Evolutionary conservation across 2,888 invertebrate genomes (phyloP), one percentile per base, ranked within the genome.

Genomic region (Rhimphoctona megacephalus): DNA sequence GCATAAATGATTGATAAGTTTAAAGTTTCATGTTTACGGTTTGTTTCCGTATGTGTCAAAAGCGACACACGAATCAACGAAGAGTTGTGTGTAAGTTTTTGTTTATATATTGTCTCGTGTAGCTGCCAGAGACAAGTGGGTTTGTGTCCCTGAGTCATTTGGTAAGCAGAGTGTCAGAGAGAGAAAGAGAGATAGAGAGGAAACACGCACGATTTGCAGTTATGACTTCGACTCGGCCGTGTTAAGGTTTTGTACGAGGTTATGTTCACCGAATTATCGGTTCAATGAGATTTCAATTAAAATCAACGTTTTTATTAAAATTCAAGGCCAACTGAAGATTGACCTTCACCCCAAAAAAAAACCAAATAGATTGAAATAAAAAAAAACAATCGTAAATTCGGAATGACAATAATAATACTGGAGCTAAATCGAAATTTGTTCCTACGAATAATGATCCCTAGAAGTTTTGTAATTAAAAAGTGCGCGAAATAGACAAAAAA

Each of bases 161-260:
- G 69, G 69, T 70, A 25, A 54, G 54, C 54, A 54, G 54, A 54
- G 54, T 54, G 54, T 54, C 54, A 54, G 54, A 22, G 11, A 54
- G 22, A 54, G 54, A 54, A 22, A 54, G 54, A 5, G 54, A 54
- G 54, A 54, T 5, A 22, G 54, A 54, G 22, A 54, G 54, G 2
- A n/a, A 19, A 54, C 22, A 54, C 11, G 19, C 54, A 54, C 54
- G 54, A 43, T 52, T 54, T 72, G 74, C 82, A 88, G 88, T 88
- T 83, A 43, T 81, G 81, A 86, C 74, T 83, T 80, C 67, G 39
- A 78, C 78, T 84, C 43, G 70, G 72, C 69, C 46, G 67, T 66
- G 57, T 80, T 79, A 76, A 86, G 85, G 86, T 49, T 83, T 69
- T 61, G 64, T 52, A 39, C 76, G 82, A 85, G 88, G 88, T 88